Percentiles rank a stretch among this genome's conserved stretches.
phyloP scores from a whole-genome alignment of 2,888 invertebrate species.

The Heliconius cydno region DNA sequence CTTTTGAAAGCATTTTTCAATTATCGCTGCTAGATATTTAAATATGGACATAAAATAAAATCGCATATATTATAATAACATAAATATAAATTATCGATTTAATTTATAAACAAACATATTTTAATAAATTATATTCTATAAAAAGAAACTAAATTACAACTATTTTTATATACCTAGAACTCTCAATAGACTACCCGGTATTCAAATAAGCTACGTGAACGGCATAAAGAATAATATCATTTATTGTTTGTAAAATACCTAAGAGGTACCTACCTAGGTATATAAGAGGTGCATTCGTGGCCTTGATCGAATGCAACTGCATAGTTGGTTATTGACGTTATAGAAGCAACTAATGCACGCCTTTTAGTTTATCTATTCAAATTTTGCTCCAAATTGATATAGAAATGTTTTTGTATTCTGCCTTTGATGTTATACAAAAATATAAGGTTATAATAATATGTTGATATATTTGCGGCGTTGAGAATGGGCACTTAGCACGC shows the following conservation, averaged over 20 bases:
- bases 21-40: neutral
- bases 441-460: neutral
- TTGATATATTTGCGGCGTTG: neutral
- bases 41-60: neutral
- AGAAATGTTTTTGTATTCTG: neutral
- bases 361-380: constrained; percentile 35
- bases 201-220: neutral
- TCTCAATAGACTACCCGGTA: neutral
- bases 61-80: neutral
- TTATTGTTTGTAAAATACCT: constrained; percentile 27
- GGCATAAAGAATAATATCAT: neutral
- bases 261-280: constrained; percentile 24
- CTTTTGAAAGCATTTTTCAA: neutral
- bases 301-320: constrained; percentile 59
- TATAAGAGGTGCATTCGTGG: constrained; percentile 36
- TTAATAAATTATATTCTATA: neutral
- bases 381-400: constrained; percentile 29
- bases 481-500: too few relatives aligned
- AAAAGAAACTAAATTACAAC: neutral
- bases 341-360: constrained; percentile 38
- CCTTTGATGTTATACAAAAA: neutral
- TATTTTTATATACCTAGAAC: neutral
- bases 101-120: neutral
- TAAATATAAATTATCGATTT: too few relatives aligned
- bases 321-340: constrained; percentile 50